These are phyloP conservation scores for Barypeithes pellucidus DNA, from an alignment of 2,888 invertebrate genomes.

Conservation along the genomic window DNA sequence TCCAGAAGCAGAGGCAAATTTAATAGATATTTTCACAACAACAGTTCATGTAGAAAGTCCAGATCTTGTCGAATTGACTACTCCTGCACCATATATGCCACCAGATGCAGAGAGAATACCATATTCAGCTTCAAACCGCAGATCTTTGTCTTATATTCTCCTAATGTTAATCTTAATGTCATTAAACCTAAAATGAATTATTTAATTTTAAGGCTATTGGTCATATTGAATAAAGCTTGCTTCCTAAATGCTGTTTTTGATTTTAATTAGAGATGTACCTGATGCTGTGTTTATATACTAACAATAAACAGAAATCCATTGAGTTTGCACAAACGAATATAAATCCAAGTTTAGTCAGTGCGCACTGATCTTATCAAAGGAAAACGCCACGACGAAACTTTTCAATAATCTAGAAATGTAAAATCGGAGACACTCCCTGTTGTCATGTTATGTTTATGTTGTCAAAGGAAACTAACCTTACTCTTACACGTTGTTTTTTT, in stretches of 20 bases:
- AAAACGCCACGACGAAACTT: no score
- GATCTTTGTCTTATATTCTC: background rate
- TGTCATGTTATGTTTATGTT: no score
- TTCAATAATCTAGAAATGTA: background rate
- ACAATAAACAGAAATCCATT: no score
- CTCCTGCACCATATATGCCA: background rate
- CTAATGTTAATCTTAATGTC: background rate
- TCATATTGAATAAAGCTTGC: no score
- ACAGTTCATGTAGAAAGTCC: background rate
- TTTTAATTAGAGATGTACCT: no score
- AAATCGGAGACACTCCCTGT: background rate
- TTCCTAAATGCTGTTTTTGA: no score
- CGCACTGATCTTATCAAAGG: no score
- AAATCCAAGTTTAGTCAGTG: no score
- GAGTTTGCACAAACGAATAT: no score
- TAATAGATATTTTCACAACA: background rate
- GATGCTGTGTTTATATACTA: no score
- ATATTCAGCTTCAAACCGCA: background rate
- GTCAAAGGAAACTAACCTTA: slow-evolving; percentile 5
- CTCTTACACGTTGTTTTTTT: slow-evolving; percentile 11
- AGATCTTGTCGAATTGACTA: background rate
- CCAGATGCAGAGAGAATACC: background rate
- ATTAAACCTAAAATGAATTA: no score
- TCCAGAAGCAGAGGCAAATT: background rate
- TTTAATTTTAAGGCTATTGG: no score